Base-by-base conservation (phyloP, 2,113 vertebrate genomes). In the Trinectes maculatus region DNA sequence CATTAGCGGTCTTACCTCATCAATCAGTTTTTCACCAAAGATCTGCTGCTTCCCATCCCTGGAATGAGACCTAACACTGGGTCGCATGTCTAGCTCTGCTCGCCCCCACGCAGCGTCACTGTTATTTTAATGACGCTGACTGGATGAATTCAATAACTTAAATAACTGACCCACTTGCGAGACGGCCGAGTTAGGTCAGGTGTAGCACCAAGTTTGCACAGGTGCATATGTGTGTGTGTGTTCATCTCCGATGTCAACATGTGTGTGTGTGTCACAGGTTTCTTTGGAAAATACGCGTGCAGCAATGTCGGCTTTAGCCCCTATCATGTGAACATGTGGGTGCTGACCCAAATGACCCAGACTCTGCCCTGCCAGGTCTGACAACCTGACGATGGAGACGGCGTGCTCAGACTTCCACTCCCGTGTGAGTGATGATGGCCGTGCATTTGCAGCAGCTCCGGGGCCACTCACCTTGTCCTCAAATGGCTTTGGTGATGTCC, bases 271-370 rank as follows among this genome's bases (percentile, higher is more conserved):
- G 44, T 69, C 26, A 36, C 21, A 48, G 48, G 47, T 73, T 71
- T 60, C 43, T 1, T 25, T 29, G 65, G 39, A 67, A n/a, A 63
- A 59, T 70, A 69, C 61, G 19, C 68, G 64, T 25, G 18, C 31
- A 52, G 51, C 53, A 26, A 28, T 13, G 25, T 40, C 21, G 54
- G 52, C 33, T 29, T 49, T 0, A 31, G 48, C 42, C 49, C 60
- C 31, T 59, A 79, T 80, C 71, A 61, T 49, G 53, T 48, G 56
- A n/a, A 34, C 34, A 33, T 8, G 48, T 26, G 31, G 66, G 69
- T 53, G 73, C 53, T 90, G 89, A 91, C 85, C 87, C 76, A 54
- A 66, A 81, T 88, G 82, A 69, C 83, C 87, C 74, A 62, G 79
- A 76, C 72, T 33, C 36, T 63, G 57, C 65, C 71, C 75, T 82